Percentiles rank a stretch among this genome's conserved stretches.
Evolutionary conservation across 2,888 invertebrate species (phyloP).

Genomic region (Drosophila helvetica): DNA sequence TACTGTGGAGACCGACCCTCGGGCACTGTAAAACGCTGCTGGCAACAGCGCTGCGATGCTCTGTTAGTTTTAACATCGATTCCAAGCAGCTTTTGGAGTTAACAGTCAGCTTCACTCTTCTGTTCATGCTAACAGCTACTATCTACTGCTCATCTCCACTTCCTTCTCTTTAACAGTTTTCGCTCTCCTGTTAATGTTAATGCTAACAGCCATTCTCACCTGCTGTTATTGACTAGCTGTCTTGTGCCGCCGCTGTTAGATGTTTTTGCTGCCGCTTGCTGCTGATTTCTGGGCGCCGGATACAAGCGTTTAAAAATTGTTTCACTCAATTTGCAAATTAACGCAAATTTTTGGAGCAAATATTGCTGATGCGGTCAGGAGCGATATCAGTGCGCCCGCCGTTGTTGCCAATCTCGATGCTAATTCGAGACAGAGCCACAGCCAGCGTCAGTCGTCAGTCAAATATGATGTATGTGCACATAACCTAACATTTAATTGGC

Average conservation of each 20-base stretch:
- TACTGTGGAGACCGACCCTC: background rate
- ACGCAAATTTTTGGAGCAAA: slow-evolving; percentile 47
- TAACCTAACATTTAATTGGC: slow-evolving; percentile 55
- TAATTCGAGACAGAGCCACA: background rate
- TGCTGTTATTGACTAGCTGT: slow-evolving; percentile 13
- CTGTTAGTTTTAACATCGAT: background rate
- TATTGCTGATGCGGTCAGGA: slow-evolving; percentile 22
- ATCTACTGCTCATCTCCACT: background rate
- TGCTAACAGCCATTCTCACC: slow-evolving; percentile 16
- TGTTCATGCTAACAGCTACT: background rate
- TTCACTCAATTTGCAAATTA: slow-evolving; percentile 58
- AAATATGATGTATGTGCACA: slow-evolving; percentile 14
- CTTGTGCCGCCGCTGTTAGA: background rate
- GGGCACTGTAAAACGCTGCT: background rate
- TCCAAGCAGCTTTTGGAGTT: background rate
- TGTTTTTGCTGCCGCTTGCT: slow-evolving; percentile 8
- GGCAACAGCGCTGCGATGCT: background rate
- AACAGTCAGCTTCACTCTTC: background rate
- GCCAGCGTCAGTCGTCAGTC: background rate
- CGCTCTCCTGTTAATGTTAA: slow-evolving; percentile 28
- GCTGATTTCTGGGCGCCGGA: slow-evolving; percentile 57
- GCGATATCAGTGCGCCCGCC: background rate
- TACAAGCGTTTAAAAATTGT: slow-evolving; percentile 65
- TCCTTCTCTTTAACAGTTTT: background rate
- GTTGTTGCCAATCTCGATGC: background rate